Percentiles rank a stretch among this genome's conserved stretches.
phyloP scores from a whole-genome alignment of 2,888 invertebrate genomes.

The Odiellus spinosus region DNA sequence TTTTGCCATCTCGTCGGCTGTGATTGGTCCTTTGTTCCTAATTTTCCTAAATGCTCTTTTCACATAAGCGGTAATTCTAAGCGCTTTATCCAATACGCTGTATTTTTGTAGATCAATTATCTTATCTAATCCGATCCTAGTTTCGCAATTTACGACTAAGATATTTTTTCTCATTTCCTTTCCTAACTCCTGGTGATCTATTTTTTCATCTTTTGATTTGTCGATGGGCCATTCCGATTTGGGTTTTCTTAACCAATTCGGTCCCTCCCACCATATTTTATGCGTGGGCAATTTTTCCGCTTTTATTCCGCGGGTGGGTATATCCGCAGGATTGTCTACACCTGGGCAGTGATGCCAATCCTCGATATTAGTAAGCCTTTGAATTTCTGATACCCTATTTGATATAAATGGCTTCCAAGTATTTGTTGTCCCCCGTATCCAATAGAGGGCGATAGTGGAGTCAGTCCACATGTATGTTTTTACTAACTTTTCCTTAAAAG shows the following conservation, averaged over 20 bases:
- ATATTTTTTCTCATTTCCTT: no score
- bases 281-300: conserved; percentile 5
- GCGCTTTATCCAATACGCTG: no score
- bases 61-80: no score
- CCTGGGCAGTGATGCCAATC: conserved; percentile 21
- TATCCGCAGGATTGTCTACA: conserved; percentile 23
- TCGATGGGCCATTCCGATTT: background rate
- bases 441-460: conserved; percentile 17
- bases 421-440: conserved; percentile 13
- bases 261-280: conserved; percentile 21
- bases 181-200: no score
- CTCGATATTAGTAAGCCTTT: conserved; percentile 4
- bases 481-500: no score
- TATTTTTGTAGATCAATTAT: no score
- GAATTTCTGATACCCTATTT: conserved; percentile 21
- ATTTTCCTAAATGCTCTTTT: no score
- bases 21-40: no score
- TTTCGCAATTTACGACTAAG: no score
- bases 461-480: conserved; percentile 15
- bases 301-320: conserved; percentile 19
- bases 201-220: no score
- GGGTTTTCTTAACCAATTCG: conserved; percentile 14
- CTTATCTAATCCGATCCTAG: no score
- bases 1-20: no score
- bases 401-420: conserved; percentile 19